Evolutionary conservation across 2,113 vertebrate genomes (phyloP).

Genomic region (Pipa parva): DNA sequence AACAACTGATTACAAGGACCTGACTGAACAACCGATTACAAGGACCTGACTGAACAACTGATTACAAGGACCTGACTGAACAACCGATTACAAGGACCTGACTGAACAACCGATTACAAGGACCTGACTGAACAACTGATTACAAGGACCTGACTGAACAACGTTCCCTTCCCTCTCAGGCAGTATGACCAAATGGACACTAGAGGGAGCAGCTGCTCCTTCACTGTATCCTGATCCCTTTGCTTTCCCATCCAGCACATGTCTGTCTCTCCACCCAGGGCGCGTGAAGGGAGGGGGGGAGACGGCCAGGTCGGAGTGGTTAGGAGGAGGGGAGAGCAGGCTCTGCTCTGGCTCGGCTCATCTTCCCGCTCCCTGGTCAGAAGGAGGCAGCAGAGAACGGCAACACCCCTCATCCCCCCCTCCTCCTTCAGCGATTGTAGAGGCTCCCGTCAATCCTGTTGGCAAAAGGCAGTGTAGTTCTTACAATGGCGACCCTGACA

Average conservation of each 20-base stretch:
- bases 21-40: too few species aligned
- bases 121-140: too few species aligned
- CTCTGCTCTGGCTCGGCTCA: slow-evolving; percentile 12
- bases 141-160: too few species aligned
- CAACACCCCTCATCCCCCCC: slow-evolving; percentile 14
- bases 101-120: too few species aligned
- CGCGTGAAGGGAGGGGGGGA: slow-evolving; percentile 18
- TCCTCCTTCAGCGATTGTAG: slow-evolving; percentile 20
- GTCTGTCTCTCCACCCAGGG: slow-evolving; percentile 25
- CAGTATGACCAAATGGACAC: not conserved
- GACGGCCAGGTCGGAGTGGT: slow-evolving; percentile 15
- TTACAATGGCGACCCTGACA: slow-evolving; percentile 28
- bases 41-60: too few species aligned
- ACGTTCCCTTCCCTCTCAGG: too few species aligned
- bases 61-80: too few species aligned
- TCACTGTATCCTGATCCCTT: not conserved
- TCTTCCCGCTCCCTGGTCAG: slow-evolving; percentile 38
- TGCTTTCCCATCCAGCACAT: slow-evolving; percentile 3
- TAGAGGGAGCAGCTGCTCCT: slow-evolving; percentile 13
- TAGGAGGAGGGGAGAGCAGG: slow-evolving; percentile 26
- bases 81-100: too few species aligned
- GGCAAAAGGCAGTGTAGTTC: slow-evolving; percentile 5
- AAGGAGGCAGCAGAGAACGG: slow-evolving; percentile 29
- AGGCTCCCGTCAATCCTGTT: slow-evolving; percentile 28
- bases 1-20: too few species aligned